Evolutionary conservation across 2,888 invertebrate species (phyloP).

Genomic region (Choreutis nemorana): DNA sequence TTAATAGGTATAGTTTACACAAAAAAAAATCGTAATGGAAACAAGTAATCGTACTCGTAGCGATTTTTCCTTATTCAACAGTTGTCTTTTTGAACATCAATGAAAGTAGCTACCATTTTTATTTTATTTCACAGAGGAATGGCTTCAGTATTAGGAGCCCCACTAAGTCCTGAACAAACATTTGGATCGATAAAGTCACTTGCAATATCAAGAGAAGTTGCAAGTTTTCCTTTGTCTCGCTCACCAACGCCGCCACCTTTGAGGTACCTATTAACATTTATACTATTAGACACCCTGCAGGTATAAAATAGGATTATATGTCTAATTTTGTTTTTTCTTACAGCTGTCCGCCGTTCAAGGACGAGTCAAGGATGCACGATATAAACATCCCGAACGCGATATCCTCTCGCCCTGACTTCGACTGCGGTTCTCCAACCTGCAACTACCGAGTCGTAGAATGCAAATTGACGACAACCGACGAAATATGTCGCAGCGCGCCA

Average conservation of each 20-base stretch:
- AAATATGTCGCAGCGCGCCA: constrained; percentile 30
- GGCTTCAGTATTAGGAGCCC: constrained; percentile 71
- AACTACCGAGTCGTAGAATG: constrained; percentile 59
- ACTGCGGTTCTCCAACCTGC: constrained; percentile 47
- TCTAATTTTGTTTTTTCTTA: constrained; percentile 9
- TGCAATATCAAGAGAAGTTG: constrained; percentile 76
- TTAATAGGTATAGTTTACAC: no score
- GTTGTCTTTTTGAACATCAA: no score
- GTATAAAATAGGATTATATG: no score
- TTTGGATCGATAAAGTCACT: constrained; percentile 79
- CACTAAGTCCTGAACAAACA: constrained; percentile 76
- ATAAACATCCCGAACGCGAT: constrained; percentile 48
- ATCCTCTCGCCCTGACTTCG: constrained; percentile 42
- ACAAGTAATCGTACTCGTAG: no score
- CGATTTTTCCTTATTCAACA: no score
- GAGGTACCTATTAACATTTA: constrained; percentile 26
- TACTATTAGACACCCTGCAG: background rate
- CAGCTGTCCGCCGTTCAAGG: constrained; percentile 57
- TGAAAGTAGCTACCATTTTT: no score
- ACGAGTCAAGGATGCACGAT: constrained; percentile 37
- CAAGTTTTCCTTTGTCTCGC: constrained; percentile 78
- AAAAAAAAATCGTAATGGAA: no score
- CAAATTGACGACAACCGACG: constrained; percentile 52
- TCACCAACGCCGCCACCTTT: constrained; percentile 76
- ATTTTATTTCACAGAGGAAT: constrained; percentile 65